phyloP scores from a whole-genome alignment of 2,113 vertebrate species.

The Nansenia antarctica region DNA sequence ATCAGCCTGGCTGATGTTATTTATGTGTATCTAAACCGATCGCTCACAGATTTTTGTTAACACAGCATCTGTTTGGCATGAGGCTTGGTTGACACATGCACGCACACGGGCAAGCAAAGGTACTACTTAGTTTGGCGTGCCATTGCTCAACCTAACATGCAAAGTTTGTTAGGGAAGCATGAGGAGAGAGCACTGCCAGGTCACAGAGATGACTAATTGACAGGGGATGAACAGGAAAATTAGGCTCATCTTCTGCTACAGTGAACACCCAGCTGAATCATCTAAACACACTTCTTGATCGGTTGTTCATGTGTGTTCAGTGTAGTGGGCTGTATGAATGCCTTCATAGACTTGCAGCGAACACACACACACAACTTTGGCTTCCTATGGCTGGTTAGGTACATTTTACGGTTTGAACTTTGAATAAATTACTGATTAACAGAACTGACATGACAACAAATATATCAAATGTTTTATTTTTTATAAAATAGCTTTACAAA shows the following conservation, averaged over 20 bases:
- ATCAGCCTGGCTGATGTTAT: conserved; percentile 65
- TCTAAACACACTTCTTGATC: not conserved
- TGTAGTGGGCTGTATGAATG: not conserved
- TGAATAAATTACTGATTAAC: no score
- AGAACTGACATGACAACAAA: not conserved
- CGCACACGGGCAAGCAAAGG: conserved; percentile 20
- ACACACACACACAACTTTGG: no score
- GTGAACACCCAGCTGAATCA: not conserved
- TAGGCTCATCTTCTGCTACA: not conserved
- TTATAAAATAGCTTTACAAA: conserved; percentile 70
- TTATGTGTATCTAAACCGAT: conserved; percentile 68
- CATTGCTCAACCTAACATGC: conserved; percentile 6
- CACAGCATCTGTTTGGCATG: conserved; percentile 59
- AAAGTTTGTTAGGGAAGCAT: conserved; percentile 25
- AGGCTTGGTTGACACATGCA: conserved; percentile 36
- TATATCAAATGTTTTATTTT: conserved; percentile 56
- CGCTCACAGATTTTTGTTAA: conserved; percentile 62
- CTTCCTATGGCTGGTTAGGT: not conserved
- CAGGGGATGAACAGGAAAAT: not conserved
- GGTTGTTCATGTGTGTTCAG: not conserved
- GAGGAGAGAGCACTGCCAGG: not conserved
- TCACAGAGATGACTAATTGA: not conserved
- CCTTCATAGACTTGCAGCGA: no score
- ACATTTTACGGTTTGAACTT: not conserved
- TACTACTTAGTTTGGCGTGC: conserved; percentile 43